phyloP scores from a whole-genome alignment of 2,113 vertebrate genomes.

The Bagarius yarrelli region DNA sequence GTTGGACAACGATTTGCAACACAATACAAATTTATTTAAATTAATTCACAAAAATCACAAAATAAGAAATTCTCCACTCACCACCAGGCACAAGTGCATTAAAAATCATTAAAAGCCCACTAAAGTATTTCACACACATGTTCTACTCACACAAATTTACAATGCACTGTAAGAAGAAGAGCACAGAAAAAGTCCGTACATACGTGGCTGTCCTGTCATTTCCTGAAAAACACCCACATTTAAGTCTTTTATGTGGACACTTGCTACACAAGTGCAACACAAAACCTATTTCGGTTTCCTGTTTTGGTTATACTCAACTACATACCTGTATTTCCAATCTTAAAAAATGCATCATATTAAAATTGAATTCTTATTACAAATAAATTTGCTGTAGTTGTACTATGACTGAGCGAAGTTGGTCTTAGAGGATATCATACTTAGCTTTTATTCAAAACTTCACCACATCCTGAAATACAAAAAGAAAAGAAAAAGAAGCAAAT shows the following conservation, averaged over 20 bases:
- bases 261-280: not conserved
- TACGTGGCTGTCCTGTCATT: slow-evolving; percentile 24
- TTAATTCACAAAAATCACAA: not conserved
- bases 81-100: slow-evolving; percentile 36
- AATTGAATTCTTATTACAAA: not conserved
- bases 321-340: not conserved
- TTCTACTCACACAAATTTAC: not conserved
- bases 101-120: slow-evolving; percentile 25
- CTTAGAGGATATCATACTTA: not conserved
- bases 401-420: too few relatives aligned
- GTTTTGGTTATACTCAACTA: too few relatives aligned
- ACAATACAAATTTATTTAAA: not conserved
- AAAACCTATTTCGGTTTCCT: not conserved
- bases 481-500: not conserved
- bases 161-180: not conserved
- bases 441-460: not conserved
- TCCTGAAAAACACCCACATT: slow-evolving; percentile 1
- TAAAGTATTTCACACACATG: slow-evolving; percentile 26
- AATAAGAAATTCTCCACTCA: slow-evolving; percentile 44
- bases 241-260: not conserved
- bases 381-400: not conserved
- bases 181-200: slow-evolving; percentile 11
- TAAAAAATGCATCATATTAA: not conserved
- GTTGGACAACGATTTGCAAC: not conserved
- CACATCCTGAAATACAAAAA: slow-evolving; percentile 23